Conservation (phyloP, 2,113 vertebrate genomes). For the Boleophthalmus pectinirostris region DNA sequence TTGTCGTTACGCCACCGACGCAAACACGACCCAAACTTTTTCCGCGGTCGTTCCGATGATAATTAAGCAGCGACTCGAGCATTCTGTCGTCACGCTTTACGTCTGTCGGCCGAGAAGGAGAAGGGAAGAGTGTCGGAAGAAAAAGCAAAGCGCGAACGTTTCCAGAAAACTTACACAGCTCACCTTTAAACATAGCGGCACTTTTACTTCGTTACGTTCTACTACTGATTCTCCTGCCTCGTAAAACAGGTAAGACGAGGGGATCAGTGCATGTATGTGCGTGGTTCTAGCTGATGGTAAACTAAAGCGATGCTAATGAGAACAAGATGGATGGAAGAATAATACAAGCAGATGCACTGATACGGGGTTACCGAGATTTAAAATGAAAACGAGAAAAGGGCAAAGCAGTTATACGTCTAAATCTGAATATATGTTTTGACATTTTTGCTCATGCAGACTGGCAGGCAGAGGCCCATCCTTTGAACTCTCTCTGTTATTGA, state of each 20-base stretch:
- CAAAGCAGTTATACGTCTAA: neutral
- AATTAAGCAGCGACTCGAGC: too few relatives aligned
- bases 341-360: constrained; percentile 33
- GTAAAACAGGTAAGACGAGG: constrained; percentile 17
- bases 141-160: too few relatives aligned
- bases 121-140: too few relatives aligned
- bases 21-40: too few relatives aligned
- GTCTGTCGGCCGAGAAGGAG: too few relatives aligned
- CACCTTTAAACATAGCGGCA: too few relatives aligned
- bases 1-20: too few relatives aligned
- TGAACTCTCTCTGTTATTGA: neutral
- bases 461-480: neutral
- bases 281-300: constrained; percentile 12
- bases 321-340: constrained; percentile 27
- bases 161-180: too few relatives aligned
- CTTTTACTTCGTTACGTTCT: too few relatives aligned
- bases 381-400: constrained; percentile 15
- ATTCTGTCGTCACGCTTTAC: too few relatives aligned
- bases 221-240: neutral
- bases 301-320: constrained; percentile 28
- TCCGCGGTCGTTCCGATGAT: too few relatives aligned
- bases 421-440: constrained; percentile 5
- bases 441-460: neutral
- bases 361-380: constrained; percentile 16
- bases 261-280: neutral